Base-by-base conservation (phyloP, 2,797 vertebrate species). In the Phalloptychus januarius region DNA sequence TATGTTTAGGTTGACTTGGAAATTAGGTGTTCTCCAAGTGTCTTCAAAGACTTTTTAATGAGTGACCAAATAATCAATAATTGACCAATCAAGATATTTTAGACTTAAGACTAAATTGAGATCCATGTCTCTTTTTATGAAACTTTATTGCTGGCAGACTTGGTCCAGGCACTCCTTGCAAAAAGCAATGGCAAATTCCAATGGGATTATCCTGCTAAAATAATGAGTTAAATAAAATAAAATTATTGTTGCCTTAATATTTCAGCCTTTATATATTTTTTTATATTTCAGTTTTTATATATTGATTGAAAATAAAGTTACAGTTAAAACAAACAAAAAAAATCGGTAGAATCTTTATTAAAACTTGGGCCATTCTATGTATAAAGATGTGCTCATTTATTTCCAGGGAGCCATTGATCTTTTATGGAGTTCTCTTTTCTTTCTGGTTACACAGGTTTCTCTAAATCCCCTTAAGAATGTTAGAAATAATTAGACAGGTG, bases 401-500 rank as follows among this genome's bases (percentile, higher is more conserved):
- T 44, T 38, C 7, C 61, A 61, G 2, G 42, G 25, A 56, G 23
- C 33, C 3, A 1, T 23, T 33, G 61, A 65, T 65, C 2, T 38
- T 65, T 65, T 4, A 65, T 65, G 31, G 1, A 23, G 33, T 65
- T 38, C 7, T 38, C 3, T 23, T 23, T 38, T 65, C 33, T 23
- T 67, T 38, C 38, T 67, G 38, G 38, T 12, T 7, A 11, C 12
- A 72, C 38, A 20, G n/a, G 58, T 87, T 5, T 33, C 25, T 61
- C 25, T 42, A 75, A 80, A 76, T 83, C 38, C 6, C 13, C 42
- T 77, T 40, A 61, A 79, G 69, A 28, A 38, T 69, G 31, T 61
- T 42, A 20, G 33, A 50, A 76, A 76, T 82, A 46, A 73, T 86
- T 72, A 67, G 52, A 50, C 2, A 0, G 38, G 42, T 36, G 23